Evolutionary conservation across 92 coral and sea anemone genomes (phyloP), one percentile per base, ranked within the genome.

Genomic region (Porites rus): DNA sequence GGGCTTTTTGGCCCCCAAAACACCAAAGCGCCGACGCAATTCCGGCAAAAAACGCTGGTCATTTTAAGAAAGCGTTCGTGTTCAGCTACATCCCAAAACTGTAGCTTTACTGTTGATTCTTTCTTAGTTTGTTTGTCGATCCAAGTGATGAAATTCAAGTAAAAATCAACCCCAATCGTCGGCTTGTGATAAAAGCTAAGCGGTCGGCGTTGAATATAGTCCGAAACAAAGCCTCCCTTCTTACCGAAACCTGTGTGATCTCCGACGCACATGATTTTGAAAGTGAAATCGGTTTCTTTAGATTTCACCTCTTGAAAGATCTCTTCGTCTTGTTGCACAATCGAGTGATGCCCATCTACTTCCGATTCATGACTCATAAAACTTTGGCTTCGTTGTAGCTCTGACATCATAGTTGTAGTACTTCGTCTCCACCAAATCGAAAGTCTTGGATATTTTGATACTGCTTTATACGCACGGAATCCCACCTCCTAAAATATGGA

Each of bases 1-100:
- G 98, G 98, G 77, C 98, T 94, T 76, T 94, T 94, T 6, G 98
- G 98, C 53, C 98, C 98, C 98, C 98, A 94, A 86, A 94, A 94
- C 58, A 94, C 96, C 3, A 94, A 84, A 20, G 98, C 94, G 2
- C 98, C 98, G 18, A 93, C 89, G n/a, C 96, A 94, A 58, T 91
- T 94, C 52, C 96, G 94, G 78, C 98, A 94, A 54, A 93, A 94
- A 51, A 94, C 92, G 20, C 66, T 82, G 8, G 98, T 94, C 98
- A 94, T 94, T 72, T 94, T 94, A 19, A 94, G 90, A 90, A 94
- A 94, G 14, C 98, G 88, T 50, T 94, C 98, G 66, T 94, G 98
- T 65, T 94, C 98, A 65, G 98, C 98, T 18, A 94, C 93, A 84
- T 94, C 98, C 98, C 98, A 94, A 83, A 94, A 94, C 81, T 94